Conservation (phyloP, 1,140 invertebrate species). For the Araneus ventricosus region DNA sequence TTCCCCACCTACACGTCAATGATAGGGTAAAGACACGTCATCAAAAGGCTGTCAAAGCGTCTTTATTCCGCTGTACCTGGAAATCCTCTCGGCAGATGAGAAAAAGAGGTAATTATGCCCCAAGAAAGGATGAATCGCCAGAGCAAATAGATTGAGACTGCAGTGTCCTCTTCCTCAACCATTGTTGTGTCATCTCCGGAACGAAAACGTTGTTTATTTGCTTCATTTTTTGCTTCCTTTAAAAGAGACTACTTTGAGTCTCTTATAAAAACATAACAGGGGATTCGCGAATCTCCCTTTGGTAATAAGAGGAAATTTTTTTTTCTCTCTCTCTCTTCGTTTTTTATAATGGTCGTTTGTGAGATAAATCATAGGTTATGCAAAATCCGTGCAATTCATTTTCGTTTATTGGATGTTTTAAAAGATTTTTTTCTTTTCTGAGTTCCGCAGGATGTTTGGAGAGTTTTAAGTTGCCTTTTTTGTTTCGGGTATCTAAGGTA, state of each 20-base stretch:
- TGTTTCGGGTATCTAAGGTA: too few species aligned
- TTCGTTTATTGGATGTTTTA: background rate
- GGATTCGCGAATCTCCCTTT: background rate
- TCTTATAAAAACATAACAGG: background rate
- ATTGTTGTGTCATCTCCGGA: constrained; percentile 2
- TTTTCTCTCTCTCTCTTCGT: background rate
- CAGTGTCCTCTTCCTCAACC: constrained; percentile 1
- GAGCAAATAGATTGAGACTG: constrained; percentile 46
- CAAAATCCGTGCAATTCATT: background rate
- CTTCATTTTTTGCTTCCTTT: background rate
- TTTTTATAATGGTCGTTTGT: background rate
- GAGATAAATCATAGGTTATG: background rate
- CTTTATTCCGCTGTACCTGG: constrained; percentile 12
- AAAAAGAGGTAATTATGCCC: constrained; percentile 19
- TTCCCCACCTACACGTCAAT: constrained; percentile 25
- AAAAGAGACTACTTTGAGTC: background rate
- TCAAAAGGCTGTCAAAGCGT: constrained; percentile 23
- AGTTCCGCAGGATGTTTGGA: background rate
- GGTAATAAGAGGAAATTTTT: background rate
- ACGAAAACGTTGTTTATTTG: background rate
- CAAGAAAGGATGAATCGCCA: constrained; percentile 17
- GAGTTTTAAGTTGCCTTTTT: too few species aligned
- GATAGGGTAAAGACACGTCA: constrained; percentile 36
- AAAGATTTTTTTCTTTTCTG: background rate
- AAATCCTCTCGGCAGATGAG: background rate